These are phyloP conservation scores for Triplophysa bombifrons DNA, from an alignment of 2,797 vertebrate species.

Conservation along the genomic window DNA sequence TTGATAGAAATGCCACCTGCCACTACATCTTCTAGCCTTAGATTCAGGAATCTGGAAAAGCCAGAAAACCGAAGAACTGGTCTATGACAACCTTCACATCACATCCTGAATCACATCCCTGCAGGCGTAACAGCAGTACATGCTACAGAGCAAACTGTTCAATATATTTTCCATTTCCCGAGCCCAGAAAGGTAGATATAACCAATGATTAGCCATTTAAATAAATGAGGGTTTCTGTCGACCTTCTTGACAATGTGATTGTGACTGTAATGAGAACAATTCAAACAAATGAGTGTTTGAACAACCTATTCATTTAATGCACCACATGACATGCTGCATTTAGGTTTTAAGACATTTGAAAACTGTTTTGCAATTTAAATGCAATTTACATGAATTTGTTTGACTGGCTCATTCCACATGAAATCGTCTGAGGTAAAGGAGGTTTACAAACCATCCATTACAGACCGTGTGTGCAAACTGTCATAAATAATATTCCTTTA, in stretches of 20 bases:
- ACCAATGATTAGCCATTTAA: background rate
- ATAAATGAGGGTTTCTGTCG: background rate
- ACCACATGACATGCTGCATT: background rate
- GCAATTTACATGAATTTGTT: constrained; percentile 34
- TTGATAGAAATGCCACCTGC: background rate
- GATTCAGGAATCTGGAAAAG: background rate
- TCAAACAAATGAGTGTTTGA: background rate
- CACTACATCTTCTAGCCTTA: background rate
- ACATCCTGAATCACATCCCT: background rate
- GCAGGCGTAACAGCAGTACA: background rate
- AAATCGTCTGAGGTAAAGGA: constrained; percentile 12
- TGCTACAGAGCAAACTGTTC: background rate
- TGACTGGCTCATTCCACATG: constrained; percentile 8
- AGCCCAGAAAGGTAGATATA: background rate
- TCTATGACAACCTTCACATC: constrained; percentile 12
- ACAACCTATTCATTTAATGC: background rate
- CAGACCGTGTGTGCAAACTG: background rate
- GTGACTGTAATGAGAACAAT: background rate
- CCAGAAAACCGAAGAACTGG: background rate
- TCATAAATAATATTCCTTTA: background rate
- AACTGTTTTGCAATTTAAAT: constrained; percentile 25
- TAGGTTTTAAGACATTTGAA: background rate
- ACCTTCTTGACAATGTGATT: constrained; percentile 1
- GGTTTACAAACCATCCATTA: constrained; percentile 16
- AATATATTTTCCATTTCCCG: background rate